A percentile compares a stretch with the other conserved stretches of the same genome.
phyloP scores from a whole-genome alignment of 2,113 vertebrate genomes.

The Hepsetus odoe region DNA sequence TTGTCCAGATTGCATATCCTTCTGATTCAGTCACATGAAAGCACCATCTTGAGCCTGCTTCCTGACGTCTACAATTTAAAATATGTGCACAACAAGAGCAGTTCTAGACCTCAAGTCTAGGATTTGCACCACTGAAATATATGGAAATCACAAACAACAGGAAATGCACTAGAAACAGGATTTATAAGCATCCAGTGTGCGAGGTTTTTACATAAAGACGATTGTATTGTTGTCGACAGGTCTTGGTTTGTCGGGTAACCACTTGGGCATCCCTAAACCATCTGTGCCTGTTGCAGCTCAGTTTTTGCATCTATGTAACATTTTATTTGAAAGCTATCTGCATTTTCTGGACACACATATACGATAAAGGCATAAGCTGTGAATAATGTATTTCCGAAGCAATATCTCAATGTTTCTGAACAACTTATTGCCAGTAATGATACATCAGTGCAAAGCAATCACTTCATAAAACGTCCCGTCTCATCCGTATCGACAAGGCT shows the following conservation, averaged over 20 bases:
- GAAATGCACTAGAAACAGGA: not conserved
- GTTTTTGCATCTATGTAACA: not conserved
- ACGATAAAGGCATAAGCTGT: no score
- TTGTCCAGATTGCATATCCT: not conserved
- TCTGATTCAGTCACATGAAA: not conserved
- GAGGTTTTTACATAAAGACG: not conserved
- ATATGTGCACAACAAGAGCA: not conserved
- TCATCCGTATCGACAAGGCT: no score
- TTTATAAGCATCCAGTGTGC: not conserved
- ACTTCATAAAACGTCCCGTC: no score
- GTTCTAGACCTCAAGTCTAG: not conserved
- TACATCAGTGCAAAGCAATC: no score
- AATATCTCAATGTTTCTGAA: no score
- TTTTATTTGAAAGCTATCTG: not conserved
- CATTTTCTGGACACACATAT: no score
- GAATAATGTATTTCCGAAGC: no score
- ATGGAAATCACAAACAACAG: conserved; percentile 9
- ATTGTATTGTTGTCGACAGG: not conserved
- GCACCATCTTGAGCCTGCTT: not conserved
- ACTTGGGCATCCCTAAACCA: not conserved
- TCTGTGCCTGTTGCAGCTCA: not conserved
- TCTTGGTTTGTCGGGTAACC: not conserved
- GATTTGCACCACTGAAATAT: not conserved
- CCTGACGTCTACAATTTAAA: not conserved
- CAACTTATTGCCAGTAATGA: no score